phyloP scores from a whole-genome alignment of 2,113 vertebrate species.

The Phycodurus eques region DNA sequence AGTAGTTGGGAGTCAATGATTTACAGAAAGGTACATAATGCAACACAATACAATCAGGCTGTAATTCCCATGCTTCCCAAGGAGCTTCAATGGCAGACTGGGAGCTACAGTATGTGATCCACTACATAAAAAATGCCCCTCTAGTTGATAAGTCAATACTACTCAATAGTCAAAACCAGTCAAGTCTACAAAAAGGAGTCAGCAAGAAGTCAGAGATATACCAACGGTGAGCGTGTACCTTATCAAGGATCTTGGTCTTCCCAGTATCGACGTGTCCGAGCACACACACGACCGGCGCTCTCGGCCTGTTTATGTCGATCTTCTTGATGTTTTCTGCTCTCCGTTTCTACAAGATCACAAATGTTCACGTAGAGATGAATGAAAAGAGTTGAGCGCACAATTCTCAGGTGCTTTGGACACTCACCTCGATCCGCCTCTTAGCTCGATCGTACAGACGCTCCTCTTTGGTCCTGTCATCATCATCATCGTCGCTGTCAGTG shows the following conservation, averaged over 20 bases:
- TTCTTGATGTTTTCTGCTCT: slow-evolving; percentile 87
- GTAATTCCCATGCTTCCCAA: too few relatives aligned
- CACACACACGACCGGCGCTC: slow-evolving; percentile 94
- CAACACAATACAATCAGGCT: too few relatives aligned
- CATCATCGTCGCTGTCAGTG: slow-evolving; percentile 88
- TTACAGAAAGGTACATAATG: too few relatives aligned
- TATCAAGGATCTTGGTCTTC: slow-evolving; percentile 98
- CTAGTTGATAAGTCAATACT: background rate
- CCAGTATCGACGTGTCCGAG: slow-evolving; percentile 97
- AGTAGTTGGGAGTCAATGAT: too few relatives aligned
- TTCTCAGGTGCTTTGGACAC: background rate
- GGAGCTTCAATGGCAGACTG: too few relatives aligned
- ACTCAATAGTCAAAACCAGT: background rate
- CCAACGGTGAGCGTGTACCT: slow-evolving; percentile 70
- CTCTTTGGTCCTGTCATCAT: slow-evolving; percentile 90
- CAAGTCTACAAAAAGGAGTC: too few relatives aligned
- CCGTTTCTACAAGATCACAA: slow-evolving; percentile 80
- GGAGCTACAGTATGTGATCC: too few relatives aligned
- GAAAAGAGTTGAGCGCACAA: background rate
- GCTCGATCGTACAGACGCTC: slow-evolving; percentile 90
- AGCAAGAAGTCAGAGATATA: background rate
- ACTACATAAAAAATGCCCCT: background rate
- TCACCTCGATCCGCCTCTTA: slow-evolving; percentile 93
- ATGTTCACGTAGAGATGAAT: background rate
- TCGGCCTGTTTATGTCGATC: slow-evolving; percentile 78